Evolutionary conservation across 2,888 invertebrate genomes (phyloP).

Genomic region (Fragum sueziense): DNA sequence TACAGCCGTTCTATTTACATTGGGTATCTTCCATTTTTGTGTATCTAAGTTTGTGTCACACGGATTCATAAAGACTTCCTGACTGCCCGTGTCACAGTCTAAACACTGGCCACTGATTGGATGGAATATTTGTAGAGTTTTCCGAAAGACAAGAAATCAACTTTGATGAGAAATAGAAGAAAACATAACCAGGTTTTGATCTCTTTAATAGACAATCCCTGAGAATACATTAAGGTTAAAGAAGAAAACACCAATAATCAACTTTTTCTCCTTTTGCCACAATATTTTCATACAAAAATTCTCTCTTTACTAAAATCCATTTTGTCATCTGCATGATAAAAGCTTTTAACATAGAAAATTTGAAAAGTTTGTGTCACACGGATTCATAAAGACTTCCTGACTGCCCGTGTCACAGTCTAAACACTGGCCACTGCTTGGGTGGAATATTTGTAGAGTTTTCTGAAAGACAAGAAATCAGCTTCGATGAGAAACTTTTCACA

Average conservation of each 20-base stretch:
- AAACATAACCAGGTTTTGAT: no score
- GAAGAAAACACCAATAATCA: no score
- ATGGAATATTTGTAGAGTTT: conserved; percentile 88
- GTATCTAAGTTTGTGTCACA: conserved; percentile 85
- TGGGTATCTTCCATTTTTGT: conserved; percentile 90
- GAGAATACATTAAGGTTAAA: no score
- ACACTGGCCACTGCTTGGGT: conserved; percentile 90
- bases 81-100: conserved; percentile 87
- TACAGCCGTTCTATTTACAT: conserved; percentile 79
- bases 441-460: conserved; percentile 88
- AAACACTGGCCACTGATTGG: conserved; percentile 91
- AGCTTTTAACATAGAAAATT: no score
- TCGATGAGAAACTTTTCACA: no score
- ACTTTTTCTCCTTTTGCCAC: neutral
- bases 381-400: conserved; percentile 88
- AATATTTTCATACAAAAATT: no score
- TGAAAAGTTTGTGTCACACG: conserved; percentile 85
- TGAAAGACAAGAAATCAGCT: no score
- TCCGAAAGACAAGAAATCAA: no score
- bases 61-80: conserved; percentile 88
- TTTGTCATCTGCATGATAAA: no score
- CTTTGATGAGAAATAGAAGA: no score
- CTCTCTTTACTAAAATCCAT: no score
- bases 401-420: conserved; percentile 88
- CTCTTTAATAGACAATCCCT: no score